Evolutionary conservation across 2,888 invertebrate species (phyloP).

Genomic region (Noctua janthina): DNA sequence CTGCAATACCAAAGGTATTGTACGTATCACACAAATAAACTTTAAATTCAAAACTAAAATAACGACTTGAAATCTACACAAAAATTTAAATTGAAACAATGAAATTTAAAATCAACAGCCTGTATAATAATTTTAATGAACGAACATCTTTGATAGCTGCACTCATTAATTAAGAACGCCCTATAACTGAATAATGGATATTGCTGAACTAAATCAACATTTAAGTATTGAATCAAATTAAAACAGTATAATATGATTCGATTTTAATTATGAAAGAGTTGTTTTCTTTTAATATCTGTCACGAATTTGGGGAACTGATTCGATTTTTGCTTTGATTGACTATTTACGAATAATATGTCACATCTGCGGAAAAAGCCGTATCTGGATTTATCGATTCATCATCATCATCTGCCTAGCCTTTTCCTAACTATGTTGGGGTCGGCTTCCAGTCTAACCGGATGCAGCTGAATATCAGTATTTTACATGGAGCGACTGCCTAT

Average conservation of each 20-base stretch:
- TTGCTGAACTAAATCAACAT: slow-evolving; percentile 9
- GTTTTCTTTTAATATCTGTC: slow-evolving; percentile 16
- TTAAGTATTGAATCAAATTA: slow-evolving; percentile 6
- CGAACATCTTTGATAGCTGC: neutral
- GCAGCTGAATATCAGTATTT: no score
- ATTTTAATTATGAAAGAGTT: slow-evolving; percentile 19
- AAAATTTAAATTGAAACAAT: neutral
- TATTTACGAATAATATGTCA: no score
- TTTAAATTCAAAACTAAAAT: neutral
- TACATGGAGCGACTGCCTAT: no score
- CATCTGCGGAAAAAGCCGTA: no score
- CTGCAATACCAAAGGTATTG: no score
- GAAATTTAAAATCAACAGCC: neutral
- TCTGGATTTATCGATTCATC: no score
- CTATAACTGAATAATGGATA: slow-evolving; percentile 5
- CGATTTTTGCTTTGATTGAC: no score
- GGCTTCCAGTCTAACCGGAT: no score
- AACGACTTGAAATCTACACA: neutral
- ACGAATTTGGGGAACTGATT: neutral
- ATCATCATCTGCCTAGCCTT: no score
- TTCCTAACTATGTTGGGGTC: no score
- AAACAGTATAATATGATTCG: neutral
- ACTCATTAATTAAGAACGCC: neutral
- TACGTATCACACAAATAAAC: neutral
- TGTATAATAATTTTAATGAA: neutral